Evolutionary conservation across 1,140 invertebrate species (phyloP), one percentile per base, ranked within the genome.

Genomic region (Oreohelix idahoensis): DNA sequence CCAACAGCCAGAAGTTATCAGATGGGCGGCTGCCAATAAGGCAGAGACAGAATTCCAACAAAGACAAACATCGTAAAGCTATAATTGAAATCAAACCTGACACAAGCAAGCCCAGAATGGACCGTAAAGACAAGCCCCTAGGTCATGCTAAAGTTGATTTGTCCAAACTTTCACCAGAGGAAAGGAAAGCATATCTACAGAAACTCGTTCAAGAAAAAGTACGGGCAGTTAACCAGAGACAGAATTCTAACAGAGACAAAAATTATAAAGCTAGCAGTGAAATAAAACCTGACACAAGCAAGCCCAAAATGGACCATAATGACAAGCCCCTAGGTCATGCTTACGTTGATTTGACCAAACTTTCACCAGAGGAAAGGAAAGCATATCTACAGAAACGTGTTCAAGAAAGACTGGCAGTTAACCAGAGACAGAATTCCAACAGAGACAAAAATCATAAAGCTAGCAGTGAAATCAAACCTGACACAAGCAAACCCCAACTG

Each of bases 121-220:
- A n/a, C n/a, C n/a, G n/a, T n/a, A n/a, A n/a, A n/a, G n/a, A n/a
- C n/a, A n/a, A n/a, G n/a, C n/a, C n/a, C n/a, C n/a, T n/a, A n/a
- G n/a, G n/a, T n/a, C n/a, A n/a, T n/a, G n/a, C n/a, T 42, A 79
- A 69, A 32, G 58, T 69, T 26, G 58, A 79, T 69, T 4, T 79
- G 29, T 79, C 78, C 39, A 79, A 69, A 29, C 53, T 79, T 26
- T 0, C 4, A 38, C 45, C 53, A 66, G 38, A 69, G 4, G 58
- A 79, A 8, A 66, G 78, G 35, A 69, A 69, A 69, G 38, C 58
- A 4, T 69, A 79, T 39, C 63, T 79, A 13, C 53, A 79, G 53
- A 79, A 79, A n/a, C n/a, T n/a, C n/a, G n/a, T n/a, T n/a, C n/a
- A n/a, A n/a, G n/a, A n/a, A n/a, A n/a, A n/a, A n/a, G n/a, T n/a